phyloP scores from a whole-genome alignment of 2,888 invertebrate genomes.

The Athalia cordata region DNA sequence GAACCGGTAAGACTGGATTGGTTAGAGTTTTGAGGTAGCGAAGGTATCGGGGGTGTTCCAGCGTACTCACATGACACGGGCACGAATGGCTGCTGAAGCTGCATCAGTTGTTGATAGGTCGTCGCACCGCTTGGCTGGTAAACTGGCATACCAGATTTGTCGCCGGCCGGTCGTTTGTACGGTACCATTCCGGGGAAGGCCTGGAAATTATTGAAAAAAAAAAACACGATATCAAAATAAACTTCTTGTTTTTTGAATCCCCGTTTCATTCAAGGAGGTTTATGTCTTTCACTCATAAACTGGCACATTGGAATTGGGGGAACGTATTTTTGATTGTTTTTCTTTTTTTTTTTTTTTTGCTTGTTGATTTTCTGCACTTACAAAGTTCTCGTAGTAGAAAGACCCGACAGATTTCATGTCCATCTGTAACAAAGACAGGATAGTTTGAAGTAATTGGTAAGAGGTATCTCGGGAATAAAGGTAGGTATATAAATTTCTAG shows the following conservation, averaged over 20 bases:
- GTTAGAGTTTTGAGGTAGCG: conserved; percentile 73
- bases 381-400: conserved; percentile 97
- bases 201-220: conserved; percentile 74
- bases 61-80: conserved; percentile 99
- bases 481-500: too few species aligned
- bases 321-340: conserved; percentile 48
- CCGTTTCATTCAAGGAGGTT: not conserved
- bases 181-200: conserved; percentile 97
- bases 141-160: conserved; percentile 97
- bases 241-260: not conserved
- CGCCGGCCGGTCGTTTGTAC: conserved; percentile 96
- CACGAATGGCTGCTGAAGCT: conserved; percentile 96
- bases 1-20: conserved; percentile 68
- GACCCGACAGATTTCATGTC: conserved; percentile 97
- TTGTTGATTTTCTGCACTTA: conserved; percentile 80
- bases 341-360: conserved; percentile 14
- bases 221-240: conserved; percentile 25
- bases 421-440: conserved; percentile 85
- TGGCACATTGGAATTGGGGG: not conserved
- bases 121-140: conserved; percentile 92
- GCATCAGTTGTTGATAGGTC: conserved; percentile 96
- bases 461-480: not conserved
- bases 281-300: not conserved
- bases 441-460: conserved; percentile 44
- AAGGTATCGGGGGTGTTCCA: conserved; percentile 79